A percentile compares a stretch with the other conserved stretches of the same genome.
phyloP scores from a whole-genome alignment of 2,888 invertebrate genomes.

The Drosophila paracracens region DNA sequence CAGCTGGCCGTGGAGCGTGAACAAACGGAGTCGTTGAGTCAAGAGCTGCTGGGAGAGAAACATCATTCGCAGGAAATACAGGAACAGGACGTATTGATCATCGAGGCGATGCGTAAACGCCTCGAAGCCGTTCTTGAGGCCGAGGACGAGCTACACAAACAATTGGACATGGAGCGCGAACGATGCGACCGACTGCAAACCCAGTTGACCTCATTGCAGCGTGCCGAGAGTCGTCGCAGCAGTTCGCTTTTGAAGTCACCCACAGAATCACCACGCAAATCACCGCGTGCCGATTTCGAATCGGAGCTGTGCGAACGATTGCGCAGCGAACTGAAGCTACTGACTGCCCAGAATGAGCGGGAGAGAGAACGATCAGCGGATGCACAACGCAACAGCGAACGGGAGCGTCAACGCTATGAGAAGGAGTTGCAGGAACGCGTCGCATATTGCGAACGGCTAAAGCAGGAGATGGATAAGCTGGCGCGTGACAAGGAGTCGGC shows the following conservation, averaged over 20 bases:
- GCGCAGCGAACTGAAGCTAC: conserved; percentile 86
- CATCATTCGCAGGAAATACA: conserved; percentile 86
- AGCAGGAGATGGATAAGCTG: conserved; percentile 84
- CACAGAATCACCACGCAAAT: conserved; percentile 83
- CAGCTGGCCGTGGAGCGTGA: conserved; percentile 81
- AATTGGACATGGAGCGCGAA: conserved; percentile 86
- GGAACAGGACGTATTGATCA: conserved; percentile 89
- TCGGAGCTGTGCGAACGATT: conserved; percentile 86
- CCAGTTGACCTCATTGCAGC: conserved; percentile 83
- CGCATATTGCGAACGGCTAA: conserved; percentile 84
- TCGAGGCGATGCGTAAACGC: conserved; percentile 88
- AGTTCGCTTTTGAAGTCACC: conserved; percentile 82
- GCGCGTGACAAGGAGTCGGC: conserved; percentile 82
- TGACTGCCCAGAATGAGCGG: conserved; percentile 86
- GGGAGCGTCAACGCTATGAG: conserved; percentile 84
- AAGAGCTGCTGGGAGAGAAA: conserved; percentile 87
- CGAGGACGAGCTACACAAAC: conserved; percentile 88
- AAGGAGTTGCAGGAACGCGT: conserved; percentile 84
- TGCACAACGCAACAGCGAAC: conserved; percentile 85
- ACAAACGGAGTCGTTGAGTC: conserved; percentile 86
- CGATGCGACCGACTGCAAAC: conserved; percentile 86
- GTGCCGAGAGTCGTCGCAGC: conserved; percentile 82
- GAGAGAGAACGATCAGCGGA: conserved; percentile 86
- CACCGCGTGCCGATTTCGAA: conserved; percentile 84
- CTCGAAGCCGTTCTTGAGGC: conserved; percentile 88